A percentile compares a stretch with the other conserved stretches of the same genome.
Conservation (phyloP, 2,888 invertebrate species). For the Epirrita christyi region DNA sequence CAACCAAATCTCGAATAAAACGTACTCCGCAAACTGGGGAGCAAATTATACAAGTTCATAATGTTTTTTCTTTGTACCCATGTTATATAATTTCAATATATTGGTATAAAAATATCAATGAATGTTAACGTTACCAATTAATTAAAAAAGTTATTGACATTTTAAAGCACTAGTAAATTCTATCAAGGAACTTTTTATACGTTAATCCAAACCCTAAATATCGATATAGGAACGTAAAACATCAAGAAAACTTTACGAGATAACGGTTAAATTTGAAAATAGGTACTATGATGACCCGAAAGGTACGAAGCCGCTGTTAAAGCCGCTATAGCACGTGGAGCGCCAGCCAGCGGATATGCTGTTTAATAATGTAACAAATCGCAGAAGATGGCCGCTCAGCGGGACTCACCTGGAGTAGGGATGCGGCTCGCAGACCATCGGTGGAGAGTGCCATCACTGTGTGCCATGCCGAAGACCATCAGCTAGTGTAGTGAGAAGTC, state of each 20-base stretch:
- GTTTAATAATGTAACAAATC: constrained; percentile 13
- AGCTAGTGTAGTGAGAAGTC: too few species aligned
- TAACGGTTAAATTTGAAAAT: constrained; percentile 8
- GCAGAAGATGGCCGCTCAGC: constrained; percentile 53
- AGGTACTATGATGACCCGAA: constrained; percentile 13
- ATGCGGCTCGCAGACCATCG: constrained; percentile 44
- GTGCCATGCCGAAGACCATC: constrained; percentile 49
- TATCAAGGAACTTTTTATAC: too few species aligned
- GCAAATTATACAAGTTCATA: too few species aligned
- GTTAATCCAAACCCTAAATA: too few species aligned
- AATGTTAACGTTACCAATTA: too few species aligned
- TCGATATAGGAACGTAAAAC: neutral
- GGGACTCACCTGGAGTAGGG: constrained; percentile 62
- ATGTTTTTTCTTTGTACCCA: too few species aligned
- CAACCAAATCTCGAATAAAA: too few species aligned
- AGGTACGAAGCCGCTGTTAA: constrained; percentile 11
- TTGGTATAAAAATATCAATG: too few species aligned
- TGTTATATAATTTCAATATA: too few species aligned
- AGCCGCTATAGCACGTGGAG: neutral
- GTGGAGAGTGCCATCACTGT: constrained; percentile 51
- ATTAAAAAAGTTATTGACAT: too few species aligned
- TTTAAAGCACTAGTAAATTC: too few species aligned
- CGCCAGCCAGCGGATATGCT: constrained; percentile 22
- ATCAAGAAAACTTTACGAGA: neutral
- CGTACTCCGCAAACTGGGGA: too few species aligned